Conservation (phyloP, 2,113 vertebrate genomes). For the Cryptoleucopteryx plumbea region DNA sequence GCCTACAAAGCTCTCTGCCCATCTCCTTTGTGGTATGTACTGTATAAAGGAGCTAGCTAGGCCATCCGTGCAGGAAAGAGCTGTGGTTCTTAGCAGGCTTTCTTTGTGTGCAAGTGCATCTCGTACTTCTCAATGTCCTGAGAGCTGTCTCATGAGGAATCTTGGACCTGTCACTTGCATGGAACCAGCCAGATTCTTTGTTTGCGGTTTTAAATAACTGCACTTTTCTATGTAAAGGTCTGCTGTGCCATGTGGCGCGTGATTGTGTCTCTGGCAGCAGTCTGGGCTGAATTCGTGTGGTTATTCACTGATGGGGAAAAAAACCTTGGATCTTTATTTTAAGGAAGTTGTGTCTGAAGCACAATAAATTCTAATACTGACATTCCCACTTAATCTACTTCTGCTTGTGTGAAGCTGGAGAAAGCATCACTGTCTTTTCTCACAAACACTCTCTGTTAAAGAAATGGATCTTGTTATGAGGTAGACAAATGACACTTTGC, state of each 20-base stretch:
- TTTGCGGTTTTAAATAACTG: background rate
- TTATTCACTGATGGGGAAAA: background rate
- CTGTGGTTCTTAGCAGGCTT: background rate
- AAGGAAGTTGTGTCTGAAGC: background rate
- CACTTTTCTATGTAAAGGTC: background rate
- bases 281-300: rapidly evolving
- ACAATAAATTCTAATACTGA: background rate
- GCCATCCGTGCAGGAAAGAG: background rate
- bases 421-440: background rate
- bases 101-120: background rate
- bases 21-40: background rate
- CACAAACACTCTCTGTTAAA: background rate
- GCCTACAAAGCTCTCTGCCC: background rate
- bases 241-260: rapidly evolving
- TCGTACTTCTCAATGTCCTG: rapidly evolving
- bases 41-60: background rate
- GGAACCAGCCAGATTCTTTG: background rate
- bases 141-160: background rate
- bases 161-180: background rate
- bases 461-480: background rate
- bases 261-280: rapidly evolving
- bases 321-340: no score
- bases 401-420: background rate
- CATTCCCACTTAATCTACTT: background rate
- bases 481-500: background rate